These are phyloP conservation scores for Xenus cinereus DNA, from an alignment of 2,113 vertebrate species.

Conservation along the genomic window DNA sequence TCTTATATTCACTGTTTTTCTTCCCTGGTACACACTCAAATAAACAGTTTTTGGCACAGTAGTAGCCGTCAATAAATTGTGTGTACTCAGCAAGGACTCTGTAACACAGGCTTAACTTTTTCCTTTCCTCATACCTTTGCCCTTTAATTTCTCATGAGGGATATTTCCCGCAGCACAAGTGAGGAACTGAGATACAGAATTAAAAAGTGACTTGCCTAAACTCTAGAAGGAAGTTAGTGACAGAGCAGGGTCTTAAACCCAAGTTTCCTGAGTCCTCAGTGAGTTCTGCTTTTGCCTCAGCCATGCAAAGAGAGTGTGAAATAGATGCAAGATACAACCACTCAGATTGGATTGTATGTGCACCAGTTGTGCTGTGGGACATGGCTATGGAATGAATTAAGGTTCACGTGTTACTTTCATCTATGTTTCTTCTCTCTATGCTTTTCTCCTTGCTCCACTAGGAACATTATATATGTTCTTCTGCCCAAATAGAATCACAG, in stretches of 20 bases:
- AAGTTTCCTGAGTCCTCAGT: neutral
- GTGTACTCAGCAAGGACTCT: neutral
- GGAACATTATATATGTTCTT: neutral
- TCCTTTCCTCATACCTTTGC: neutral
- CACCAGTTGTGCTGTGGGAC: neutral
- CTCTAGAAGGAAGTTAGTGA: neutral
- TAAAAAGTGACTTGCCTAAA: neutral
- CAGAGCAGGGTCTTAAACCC: neutral
- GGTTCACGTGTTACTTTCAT: neutral
- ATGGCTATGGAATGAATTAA: neutral
- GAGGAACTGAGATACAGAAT: neutral
- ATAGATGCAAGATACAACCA: neutral
- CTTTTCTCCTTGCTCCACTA: neutral
- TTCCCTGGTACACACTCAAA: neutral
- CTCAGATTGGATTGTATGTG: neutral
- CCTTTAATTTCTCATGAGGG: neutral
- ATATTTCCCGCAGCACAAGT: neutral
- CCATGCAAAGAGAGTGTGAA: neutral
- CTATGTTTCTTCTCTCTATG: neutral
- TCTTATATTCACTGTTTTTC: neutral
- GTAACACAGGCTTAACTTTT: neutral
- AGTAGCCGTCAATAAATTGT: neutral
- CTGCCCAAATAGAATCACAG: neutral
- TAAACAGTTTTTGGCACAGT: neutral
- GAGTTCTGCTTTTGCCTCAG: neutral